Conservation (phyloP, 2,797 vertebrate genomes). For the Megalops cyprinoides region DNA sequence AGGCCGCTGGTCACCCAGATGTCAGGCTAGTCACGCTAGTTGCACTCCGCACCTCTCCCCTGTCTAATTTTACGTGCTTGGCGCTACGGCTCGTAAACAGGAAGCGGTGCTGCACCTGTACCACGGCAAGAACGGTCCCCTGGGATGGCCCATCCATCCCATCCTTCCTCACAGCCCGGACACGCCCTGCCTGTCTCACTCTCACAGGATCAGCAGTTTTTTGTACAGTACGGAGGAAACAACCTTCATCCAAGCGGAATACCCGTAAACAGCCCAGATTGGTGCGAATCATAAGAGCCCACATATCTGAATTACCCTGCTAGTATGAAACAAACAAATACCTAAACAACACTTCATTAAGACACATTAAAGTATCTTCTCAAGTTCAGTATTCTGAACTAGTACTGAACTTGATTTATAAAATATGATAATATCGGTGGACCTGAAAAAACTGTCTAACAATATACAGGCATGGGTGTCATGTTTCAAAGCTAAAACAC, state of each 20-base stretch:
- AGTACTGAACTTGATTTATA: background rate
- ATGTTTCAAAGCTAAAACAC: no score
- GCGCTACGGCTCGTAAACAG: background rate
- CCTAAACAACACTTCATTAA: background rate
- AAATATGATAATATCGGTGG: background rate
- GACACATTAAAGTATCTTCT: no score
- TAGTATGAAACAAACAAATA: background rate
- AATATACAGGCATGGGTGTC: background rate
- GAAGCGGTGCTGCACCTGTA: background rate
- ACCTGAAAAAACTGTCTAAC: no score
- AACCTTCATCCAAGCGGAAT: background rate
- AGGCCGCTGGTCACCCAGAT: background rate
- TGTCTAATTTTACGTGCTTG: conserved; percentile 28
- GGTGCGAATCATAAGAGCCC: background rate
- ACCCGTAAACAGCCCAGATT: background rate
- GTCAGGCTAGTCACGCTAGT: background rate
- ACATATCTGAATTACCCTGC: background rate
- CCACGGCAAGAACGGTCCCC: background rate
- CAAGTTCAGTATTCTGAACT: no score
- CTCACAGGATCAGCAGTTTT: conserved; percentile 6
- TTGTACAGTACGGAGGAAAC: background rate
- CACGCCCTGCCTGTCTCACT: background rate
- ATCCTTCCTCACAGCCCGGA: background rate
- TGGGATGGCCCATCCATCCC: background rate
- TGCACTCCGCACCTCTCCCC: conserved; percentile 18